These are phyloP conservation scores for Halcyon smyrnensis DNA, from an alignment of 2,797 vertebrate genomes.

Conservation along the genomic window DNA sequence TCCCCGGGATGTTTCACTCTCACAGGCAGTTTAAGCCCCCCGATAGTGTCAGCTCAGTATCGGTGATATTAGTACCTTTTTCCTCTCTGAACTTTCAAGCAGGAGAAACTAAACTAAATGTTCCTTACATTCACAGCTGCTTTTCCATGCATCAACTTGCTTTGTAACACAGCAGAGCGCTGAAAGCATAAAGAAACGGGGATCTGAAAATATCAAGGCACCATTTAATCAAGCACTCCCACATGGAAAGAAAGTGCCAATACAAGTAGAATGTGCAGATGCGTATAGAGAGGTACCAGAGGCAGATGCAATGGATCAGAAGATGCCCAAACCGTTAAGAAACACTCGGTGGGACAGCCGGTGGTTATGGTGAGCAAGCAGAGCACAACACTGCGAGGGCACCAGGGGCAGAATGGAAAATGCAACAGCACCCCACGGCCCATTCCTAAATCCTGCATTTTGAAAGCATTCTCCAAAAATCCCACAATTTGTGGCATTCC, in stretches of 20 bases:
- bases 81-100: not conserved
- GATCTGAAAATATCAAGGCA: not conserved
- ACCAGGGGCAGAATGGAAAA: not conserved
- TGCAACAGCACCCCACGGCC: rapidly evolving
- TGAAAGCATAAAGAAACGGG: not conserved
- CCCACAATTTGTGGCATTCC: not conserved
- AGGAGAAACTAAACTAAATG: not conserved
- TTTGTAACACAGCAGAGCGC: not conserved
- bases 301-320: not conserved
- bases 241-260: not conserved
- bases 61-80: rapidly evolving
- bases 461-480: not conserved
- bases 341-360: not conserved
- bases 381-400: not conserved
- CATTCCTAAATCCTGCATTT: not conserved
- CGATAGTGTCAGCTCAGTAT: rapidly evolving
- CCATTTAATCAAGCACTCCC: not conserved
- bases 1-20: not conserved
- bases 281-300: not conserved
- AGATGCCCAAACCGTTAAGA: not conserved
- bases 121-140: not conserved
- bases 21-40: not conserved
- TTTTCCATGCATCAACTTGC: not conserved
- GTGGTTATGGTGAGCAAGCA: not conserved
- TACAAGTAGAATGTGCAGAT: rapidly evolving